Conservation (phyloP, 2,113 vertebrate genomes). For the Notiomystis cincta region DNA sequence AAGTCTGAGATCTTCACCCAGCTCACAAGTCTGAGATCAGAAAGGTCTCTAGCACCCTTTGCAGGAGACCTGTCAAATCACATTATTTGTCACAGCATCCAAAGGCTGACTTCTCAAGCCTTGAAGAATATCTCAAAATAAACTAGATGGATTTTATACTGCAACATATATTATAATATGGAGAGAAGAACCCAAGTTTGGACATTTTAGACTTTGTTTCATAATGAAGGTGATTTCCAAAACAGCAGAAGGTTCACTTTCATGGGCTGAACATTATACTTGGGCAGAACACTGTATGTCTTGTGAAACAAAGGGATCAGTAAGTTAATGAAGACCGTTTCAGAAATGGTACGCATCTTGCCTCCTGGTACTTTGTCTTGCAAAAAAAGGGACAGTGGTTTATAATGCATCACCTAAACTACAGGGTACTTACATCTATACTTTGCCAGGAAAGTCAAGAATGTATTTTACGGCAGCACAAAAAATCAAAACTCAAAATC, state of each 20-base stretch:
- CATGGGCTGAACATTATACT: not conserved
- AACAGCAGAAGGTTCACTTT: not conserved
- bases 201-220: not conserved
- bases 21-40: not conserved
- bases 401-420: not conserved
- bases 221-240: not conserved
- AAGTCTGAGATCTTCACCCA: not conserved
- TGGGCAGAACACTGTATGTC: not conserved
- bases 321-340: not conserved
- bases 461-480: not conserved
- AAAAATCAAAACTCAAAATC: not conserved
- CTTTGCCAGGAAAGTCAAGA: not conserved
- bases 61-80: not conserved
- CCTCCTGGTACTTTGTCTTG: not conserved
- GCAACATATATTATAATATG: not conserved
- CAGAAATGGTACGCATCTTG: not conserved
- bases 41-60: not conserved
- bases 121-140: not conserved
- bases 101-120: not conserved
- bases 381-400: not conserved
- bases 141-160: not conserved
- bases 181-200: not conserved
- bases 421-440: not conserved
- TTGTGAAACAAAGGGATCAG: not conserved
- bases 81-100: fast-evolving